Evolutionary conservation across 2,888 invertebrate species (phyloP).

Genomic region (Noctua comes): DNA sequence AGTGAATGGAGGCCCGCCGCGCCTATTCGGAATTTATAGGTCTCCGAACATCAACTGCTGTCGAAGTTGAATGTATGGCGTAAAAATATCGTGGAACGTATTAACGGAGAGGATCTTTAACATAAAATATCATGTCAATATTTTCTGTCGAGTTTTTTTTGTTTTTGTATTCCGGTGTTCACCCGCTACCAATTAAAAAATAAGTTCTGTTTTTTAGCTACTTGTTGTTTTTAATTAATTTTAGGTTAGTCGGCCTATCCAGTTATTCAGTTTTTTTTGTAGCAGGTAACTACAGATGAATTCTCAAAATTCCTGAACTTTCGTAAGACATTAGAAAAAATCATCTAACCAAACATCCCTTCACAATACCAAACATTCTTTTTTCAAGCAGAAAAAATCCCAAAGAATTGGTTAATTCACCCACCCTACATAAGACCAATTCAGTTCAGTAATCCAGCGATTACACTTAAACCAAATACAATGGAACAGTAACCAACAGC

Average conservation of each 20-base stretch:
- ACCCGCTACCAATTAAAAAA: neutral
- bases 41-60: slow-evolving; percentile 15
- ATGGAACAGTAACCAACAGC: slow-evolving; percentile 28
- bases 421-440: slow-evolving; percentile 7
- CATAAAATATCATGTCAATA: neutral
- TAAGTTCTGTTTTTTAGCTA: neutral
- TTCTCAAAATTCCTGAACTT: neutral
- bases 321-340: neutral
- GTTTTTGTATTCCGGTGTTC: neutral
- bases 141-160: neutral
- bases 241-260: neutral
- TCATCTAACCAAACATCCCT: neutral
- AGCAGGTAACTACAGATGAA: neutral
- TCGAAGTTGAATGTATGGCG: neutral
- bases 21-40: slow-evolving; percentile 36
- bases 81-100: neutral
- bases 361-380: neutral
- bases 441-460: slow-evolving; percentile 22
- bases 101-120: neutral
- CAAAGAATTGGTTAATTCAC: neutral
- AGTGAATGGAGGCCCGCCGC: slow-evolving; percentile 16
- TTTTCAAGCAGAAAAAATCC: neutral
- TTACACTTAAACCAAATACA: slow-evolving; percentile 37
- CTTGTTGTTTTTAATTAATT: neutral
- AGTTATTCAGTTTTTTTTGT: too few species aligned